Conservation (phyloP, 2,113 vertebrate species). For the Raja brachyura region DNA sequence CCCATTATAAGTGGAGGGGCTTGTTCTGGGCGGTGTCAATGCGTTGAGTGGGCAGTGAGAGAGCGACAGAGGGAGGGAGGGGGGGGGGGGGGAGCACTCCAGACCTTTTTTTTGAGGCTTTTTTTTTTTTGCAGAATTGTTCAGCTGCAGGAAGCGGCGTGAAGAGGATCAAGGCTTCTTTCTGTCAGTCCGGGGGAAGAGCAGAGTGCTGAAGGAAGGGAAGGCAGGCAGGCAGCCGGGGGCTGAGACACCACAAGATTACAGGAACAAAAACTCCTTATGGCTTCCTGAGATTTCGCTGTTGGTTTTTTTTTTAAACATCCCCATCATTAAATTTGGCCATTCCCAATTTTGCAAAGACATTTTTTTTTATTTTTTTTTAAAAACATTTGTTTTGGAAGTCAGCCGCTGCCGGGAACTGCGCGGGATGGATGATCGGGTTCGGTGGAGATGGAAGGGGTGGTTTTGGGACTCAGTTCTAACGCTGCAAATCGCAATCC, state of each 20-base stretch:
- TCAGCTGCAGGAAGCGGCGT: not conserved
- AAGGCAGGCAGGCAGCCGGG: not conserved
- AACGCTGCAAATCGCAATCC: not conserved
- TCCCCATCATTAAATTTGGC: not conserved
- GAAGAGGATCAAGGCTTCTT: not conserved
- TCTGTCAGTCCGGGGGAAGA: not conserved
- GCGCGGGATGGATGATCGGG: not conserved
- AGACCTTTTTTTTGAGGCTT: no score
- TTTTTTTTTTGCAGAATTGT: slow-evolving; percentile 7
- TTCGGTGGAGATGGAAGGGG: not conserved
- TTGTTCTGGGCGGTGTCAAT: not conserved
- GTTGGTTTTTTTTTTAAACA: no score
- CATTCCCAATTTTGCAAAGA: not conserved
- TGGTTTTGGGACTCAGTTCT: not conserved
- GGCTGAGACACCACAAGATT: not conserved
- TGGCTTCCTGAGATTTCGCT: not conserved
- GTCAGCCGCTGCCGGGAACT: not conserved
- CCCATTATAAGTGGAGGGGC: not conserved
- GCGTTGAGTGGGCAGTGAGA: not conserved
- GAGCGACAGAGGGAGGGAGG: not conserved
- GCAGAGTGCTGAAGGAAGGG: not conserved
- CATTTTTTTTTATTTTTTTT: no score
- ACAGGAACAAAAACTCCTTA: not conserved
- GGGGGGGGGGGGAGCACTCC: not conserved
- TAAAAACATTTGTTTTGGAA: not conserved